Evolutionary conservation across 1,140 invertebrate genomes (phyloP).

Genomic region (fruit fly (Drosophila melanogaster)): Release_6_plus_ISO1_MT NC_004354.4:20013001-20013500

Average conservation of each 20-base stretch:
- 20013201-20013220: slow-evolving; percentile 47
- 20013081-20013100: no score
- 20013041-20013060: neutral
- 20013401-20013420: neutral
- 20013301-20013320: slow-evolving; percentile 26
- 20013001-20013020: slow-evolving; percentile 16
- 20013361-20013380: slow-evolving; percentile 48
- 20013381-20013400: slow-evolving; percentile 57
- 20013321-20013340: no score
- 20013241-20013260: slow-evolving; percentile 7
- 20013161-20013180: slow-evolving; percentile 29
- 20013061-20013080: neutral
- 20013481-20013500: slow-evolving; percentile 70
- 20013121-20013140: slow-evolving; percentile 10
- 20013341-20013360: slow-evolving; percentile 17
- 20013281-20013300: slow-evolving; percentile 53
- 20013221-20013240: slow-evolving; percentile 17
- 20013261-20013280: slow-evolving; percentile 27
- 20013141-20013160: slow-evolving; percentile 14
- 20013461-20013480: slow-evolving; percentile 64
- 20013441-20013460: slow-evolving; percentile 47
- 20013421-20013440: no score
- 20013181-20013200: slow-evolving; percentile 53
- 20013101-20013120: no score
- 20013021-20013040: neutral